Conservation (phyloP, 2,113 vertebrate species). For the Oenanthe oenanthe region DNA sequence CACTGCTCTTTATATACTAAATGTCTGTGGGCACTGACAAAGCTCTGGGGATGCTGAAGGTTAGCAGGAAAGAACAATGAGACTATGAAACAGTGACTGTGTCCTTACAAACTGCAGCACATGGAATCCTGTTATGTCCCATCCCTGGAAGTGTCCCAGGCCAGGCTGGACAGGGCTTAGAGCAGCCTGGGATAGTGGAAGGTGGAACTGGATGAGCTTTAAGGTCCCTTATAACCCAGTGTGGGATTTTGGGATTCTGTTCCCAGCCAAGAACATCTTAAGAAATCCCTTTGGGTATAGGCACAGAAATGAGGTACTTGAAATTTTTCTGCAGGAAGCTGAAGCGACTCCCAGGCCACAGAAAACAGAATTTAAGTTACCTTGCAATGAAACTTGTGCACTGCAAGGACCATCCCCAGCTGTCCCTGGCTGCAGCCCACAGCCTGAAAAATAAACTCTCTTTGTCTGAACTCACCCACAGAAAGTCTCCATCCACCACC, state of each 20-base stretch:
- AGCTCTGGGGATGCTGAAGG: not conserved
- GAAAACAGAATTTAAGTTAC: not conserved
- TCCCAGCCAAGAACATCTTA: not conserved
- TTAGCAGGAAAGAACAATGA: not conserved
- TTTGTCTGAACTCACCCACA: conserved; percentile 79
- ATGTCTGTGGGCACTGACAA: not conserved
- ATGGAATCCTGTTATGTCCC: not conserved
- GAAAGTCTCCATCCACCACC: conserved; percentile 71
- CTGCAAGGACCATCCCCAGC: not conserved
- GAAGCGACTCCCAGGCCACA: accelerated
- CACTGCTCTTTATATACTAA: accelerated
- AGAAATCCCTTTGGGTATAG: accelerated
- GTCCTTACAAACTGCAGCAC: not conserved
- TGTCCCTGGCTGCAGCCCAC: not conserved
- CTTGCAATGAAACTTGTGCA: not conserved
- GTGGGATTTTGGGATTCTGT: not conserved
- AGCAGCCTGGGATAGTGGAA: not conserved
- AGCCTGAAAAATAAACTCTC: not conserved
- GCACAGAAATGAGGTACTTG: accelerated
- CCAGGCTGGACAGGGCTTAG: not conserved
- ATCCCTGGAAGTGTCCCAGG: not conserved
- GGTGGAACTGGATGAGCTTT: not conserved
- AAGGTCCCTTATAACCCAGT: not conserved
- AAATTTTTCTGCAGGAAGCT: not conserved
- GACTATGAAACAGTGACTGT: not conserved